A percentile compares a stretch with the other conserved stretches of the same genome.
Evolutionary conservation across 2,113 vertebrate genomes (phyloP).

Genomic region (Bufo bufo): DNA sequence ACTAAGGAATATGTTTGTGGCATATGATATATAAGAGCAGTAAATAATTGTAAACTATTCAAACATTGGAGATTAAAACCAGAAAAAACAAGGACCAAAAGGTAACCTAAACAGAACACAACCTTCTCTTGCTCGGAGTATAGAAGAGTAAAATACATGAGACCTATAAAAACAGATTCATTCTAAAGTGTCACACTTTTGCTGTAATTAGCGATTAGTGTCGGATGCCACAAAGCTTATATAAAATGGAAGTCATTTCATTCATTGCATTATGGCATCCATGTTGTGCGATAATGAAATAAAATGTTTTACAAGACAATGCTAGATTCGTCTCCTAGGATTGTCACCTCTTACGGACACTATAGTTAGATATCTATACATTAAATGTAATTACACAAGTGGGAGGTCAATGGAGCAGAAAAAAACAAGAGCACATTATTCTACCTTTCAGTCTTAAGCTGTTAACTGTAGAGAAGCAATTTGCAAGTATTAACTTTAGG

Average conservation of each 20-base stretch:
- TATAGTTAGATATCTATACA: conserved; percentile 44
- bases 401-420: conserved; percentile 48
- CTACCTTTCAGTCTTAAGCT: conserved; percentile 50
- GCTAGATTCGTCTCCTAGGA: conserved; percentile 17
- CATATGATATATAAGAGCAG: neutral
- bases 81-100: neutral
- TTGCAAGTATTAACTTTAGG: conserved; percentile 49
- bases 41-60: neutral
- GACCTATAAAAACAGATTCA: no score
- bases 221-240: neutral
- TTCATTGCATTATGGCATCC: neutral
- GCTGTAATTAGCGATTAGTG: neutral
- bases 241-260: neutral
- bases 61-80: neutral
- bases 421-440: conserved; percentile 47
- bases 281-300: conserved; percentile 20
- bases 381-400: conserved; percentile 53
- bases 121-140: no score
- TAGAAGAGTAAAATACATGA: neutral
- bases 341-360: conserved; percentile 39
- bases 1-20: no score
- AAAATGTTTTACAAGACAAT: conserved; percentile 47
- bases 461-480: conserved; percentile 54
- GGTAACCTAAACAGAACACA: neutral
- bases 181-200: neutral